Conservation (phyloP, 1,140 invertebrate genomes). For the Lepidurus arcticus region DNA sequence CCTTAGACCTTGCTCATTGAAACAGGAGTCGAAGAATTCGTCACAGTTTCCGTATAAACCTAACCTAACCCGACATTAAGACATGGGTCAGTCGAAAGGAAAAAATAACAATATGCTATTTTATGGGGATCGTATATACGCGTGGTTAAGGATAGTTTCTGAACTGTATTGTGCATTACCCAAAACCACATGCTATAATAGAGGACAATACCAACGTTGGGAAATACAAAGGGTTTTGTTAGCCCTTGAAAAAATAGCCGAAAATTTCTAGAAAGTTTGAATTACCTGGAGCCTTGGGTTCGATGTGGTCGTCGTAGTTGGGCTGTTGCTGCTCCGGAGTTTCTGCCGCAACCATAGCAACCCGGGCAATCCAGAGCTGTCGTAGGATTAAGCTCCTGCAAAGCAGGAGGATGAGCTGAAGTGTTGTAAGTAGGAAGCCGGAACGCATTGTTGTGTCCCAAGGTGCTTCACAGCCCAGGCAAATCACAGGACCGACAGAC, state of each 20-base stretch:
- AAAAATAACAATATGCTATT: too few species aligned
- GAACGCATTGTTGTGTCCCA: slow-evolving; percentile 3
- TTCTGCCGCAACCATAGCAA: slow-evolving; percentile 17
- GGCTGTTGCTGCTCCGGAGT: neutral
- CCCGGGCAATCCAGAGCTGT: neutral
- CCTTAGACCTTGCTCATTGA: too few species aligned
- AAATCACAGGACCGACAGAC: neutral
- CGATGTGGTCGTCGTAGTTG: neutral
- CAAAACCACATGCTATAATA: too few species aligned
- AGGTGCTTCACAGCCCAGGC: neutral
- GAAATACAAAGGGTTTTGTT: neutral
- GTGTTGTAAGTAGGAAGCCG: neutral
- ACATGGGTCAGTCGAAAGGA: too few species aligned
- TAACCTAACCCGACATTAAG: too few species aligned
- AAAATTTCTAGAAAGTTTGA: neutral
- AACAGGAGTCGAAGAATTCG: too few species aligned
- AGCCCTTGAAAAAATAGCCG: neutral
- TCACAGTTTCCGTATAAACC: too few species aligned
- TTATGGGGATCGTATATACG: too few species aligned
- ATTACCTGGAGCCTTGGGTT: slow-evolving; percentile 18
- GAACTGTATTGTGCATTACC: too few species aligned
- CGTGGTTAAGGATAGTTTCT: too few species aligned
- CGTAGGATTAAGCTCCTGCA: slow-evolving; percentile 5
- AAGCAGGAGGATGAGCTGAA: slow-evolving; percentile 18
- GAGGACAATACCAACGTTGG: too few species aligned